Conservation (phyloP, 1,140 invertebrate species). For the Achatina immaculata region DNA sequence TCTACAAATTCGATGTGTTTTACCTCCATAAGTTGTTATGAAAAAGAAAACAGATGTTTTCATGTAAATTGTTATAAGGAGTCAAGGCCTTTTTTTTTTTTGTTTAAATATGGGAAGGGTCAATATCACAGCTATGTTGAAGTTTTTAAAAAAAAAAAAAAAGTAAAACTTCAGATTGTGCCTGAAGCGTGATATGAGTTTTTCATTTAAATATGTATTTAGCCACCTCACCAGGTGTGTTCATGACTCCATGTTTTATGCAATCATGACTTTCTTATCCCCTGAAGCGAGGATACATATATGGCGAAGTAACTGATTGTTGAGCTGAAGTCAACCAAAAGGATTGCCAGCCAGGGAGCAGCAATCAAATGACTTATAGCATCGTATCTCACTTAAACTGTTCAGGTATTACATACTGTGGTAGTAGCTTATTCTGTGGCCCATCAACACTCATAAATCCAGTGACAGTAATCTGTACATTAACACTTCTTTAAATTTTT, state of each 20-base stretch:
- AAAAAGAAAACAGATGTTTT: too few species aligned
- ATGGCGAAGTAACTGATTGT: slow-evolving; percentile 38
- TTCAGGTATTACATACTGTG: slow-evolving; percentile 42
- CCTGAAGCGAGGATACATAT: slow-evolving; percentile 40
- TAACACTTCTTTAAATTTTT: too few species aligned
- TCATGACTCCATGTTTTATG: slow-evolving; percentile 34
- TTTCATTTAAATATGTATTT: background rate
- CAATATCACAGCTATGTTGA: too few species aligned
- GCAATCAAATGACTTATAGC: slow-evolving; percentile 40
- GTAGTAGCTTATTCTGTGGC: slow-evolving; percentile 37
- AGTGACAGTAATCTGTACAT: background rate
- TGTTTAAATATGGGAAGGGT: too few species aligned
- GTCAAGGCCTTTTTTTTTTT: too few species aligned
- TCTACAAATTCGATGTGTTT: too few species aligned
- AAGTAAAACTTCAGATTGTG: too few species aligned
- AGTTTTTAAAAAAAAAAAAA: too few species aligned
- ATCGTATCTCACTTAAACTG: slow-evolving; percentile 39
- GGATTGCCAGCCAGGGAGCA: slow-evolving; percentile 37
- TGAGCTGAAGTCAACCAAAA: slow-evolving; percentile 34
- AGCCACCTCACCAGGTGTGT: background rate
- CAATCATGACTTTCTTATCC: slow-evolving; percentile 35
- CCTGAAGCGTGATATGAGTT: too few species aligned
- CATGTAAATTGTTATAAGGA: too few species aligned
- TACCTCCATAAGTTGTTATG: too few species aligned
- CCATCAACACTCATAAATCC: slow-evolving; percentile 8